Percentiles rank a stretch among this genome's conserved stretches.
Conservation (phyloP, 2,113 vertebrate species). For the Dascyllus trimaculatus region DNA sequence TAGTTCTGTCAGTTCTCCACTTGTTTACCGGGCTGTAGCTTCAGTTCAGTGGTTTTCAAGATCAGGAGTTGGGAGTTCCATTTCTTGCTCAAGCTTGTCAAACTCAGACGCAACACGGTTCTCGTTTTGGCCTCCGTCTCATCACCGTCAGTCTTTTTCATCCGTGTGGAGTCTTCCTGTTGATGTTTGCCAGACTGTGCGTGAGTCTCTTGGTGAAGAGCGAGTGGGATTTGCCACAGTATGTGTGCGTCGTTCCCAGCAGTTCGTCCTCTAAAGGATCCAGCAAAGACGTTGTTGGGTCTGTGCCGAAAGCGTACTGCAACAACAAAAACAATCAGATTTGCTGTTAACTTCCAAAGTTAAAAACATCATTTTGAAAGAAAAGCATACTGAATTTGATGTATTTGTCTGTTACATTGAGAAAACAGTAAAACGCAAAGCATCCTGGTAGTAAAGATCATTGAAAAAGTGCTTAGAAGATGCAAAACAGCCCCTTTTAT, state of each 20-base stretch:
- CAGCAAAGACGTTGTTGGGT: conserved; percentile 85
- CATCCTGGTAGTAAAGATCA: neutral
- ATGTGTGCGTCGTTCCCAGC: conserved; percentile 88
- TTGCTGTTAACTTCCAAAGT: neutral
- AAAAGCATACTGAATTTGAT: too few species aligned
- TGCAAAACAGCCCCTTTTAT: neutral
- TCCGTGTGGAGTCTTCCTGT: conserved; percentile 18
- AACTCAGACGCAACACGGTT: neutral
- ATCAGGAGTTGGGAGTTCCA: conserved; percentile 2
- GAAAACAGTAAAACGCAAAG: neutral
- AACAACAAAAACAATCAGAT: conserved; percentile 37
- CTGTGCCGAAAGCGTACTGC: conserved; percentile 90
- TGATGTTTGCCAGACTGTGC: conserved; percentile 81
- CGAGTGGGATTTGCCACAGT: conserved; percentile 90
- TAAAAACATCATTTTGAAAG: too few species aligned
- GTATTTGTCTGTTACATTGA: too few species aligned
- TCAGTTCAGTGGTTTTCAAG: neutral
- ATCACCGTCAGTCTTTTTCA: neutral
- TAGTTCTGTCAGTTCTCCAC: neutral
- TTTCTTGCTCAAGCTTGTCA: neutral
- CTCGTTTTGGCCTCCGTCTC: neutral
- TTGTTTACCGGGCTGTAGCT: neutral
- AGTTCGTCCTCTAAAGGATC: conserved; percentile 89
- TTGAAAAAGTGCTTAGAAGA: neutral
- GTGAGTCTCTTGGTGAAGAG: conserved; percentile 89